Evolutionary conservation across 2,113 vertebrate genomes (phyloP), one percentile per base, ranked within the genome.

Genomic region (Dendrocopos noguchii): DNA sequence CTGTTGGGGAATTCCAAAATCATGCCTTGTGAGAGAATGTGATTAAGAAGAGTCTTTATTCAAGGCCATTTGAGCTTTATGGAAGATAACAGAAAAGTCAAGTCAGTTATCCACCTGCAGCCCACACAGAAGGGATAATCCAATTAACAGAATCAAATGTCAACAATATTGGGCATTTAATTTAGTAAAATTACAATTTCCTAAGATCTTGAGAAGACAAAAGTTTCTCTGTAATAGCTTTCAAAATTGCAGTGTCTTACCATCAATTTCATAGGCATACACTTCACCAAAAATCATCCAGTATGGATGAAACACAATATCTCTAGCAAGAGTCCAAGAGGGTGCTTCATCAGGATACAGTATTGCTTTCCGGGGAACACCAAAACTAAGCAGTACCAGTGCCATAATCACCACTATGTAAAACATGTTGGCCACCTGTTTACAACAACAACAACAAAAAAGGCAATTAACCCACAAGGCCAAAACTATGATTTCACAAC

Each of bases 241-340:
- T 65, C 7, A 63, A 78, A 94, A 91, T 59, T 20, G 59, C 73
- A 92, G 55, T 84, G 67, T 71, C 98, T 98, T 98, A 99, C 99
- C 99, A 93, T 99, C 99, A 76, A 99, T 99, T 98, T 99, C 99
- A 97, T 99, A 99, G 15, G 99, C 99, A 89, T 99, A 99, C 94
- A 99, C 99, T 98, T 99, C 99, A 94, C 99, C 99, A 91, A 99
- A 99, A 98, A 99, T 99, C 99, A 99, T 99, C 99, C 99, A 99
- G 97, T 99, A 99, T 33, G 99, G 99, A 96, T 99, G 98, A 97
- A 99, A 99, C 86, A 99, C 98, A 95, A 99, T 98, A 89, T 99
- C 99, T 98, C 98, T 99, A 91, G 99, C 99, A 94, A 99, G 97
- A 12, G 96, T 98, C 99, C 99, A 99, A 78, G 98, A 99, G 2